Evolutionary conservation across 2,113 vertebrate genomes (phyloP), one percentile per base, ranked within the genome.

Genomic region (Perca schrenkii): DNA sequence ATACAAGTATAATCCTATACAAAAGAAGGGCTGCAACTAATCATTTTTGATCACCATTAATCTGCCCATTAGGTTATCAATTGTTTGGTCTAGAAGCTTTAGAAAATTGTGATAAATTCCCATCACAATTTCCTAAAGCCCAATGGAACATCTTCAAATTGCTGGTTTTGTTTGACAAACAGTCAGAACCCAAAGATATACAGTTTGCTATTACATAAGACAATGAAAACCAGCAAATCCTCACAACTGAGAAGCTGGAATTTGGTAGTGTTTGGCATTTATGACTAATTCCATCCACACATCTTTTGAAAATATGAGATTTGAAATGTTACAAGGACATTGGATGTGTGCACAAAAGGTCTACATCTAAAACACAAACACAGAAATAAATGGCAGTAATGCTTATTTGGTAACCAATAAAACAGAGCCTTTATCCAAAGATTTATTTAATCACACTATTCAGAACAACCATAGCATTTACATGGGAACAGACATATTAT

Each of bases 371-470:
- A 70, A 25, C 7, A 4, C 0, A 19, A 21, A 50, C 2, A 6
- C 10, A 40, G n/a, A n/a, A n/a, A n/a, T n/a, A n/a, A n/a, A 49
- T 36, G 12, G 10, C 60, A 40, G 11, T n/a, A 2, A 40, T 28
- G 13, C 8, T 53, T 12, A 62, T 77, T 58, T 31, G n/a, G 4
- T 15, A 4, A 69, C 4, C 1, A 61, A 80, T 1, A 10, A 72
- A 62, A 28, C 21, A 68, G 2, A 57, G 6, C 3, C 4, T 68
- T 76, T 66, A 49, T 68, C 52, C 43, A 82, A 81, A 81, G 8
- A 77, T 91, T 82, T 74, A 83, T 92, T 91, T 80, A 86, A 86
- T 88, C n/a, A 69, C 22, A 73, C 34, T 74, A 73, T 82, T 74
- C 73, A 77, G 53, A 84, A 79, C 73, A 80, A 58, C 22, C 74